A percentile compares a stretch with the other conserved stretches of the same genome.
These are phyloP conservation scores for Paracanthobrama guichenoti DNA, from an alignment of 2,113 vertebrate genomes.

Conservation along the genomic window DNA sequence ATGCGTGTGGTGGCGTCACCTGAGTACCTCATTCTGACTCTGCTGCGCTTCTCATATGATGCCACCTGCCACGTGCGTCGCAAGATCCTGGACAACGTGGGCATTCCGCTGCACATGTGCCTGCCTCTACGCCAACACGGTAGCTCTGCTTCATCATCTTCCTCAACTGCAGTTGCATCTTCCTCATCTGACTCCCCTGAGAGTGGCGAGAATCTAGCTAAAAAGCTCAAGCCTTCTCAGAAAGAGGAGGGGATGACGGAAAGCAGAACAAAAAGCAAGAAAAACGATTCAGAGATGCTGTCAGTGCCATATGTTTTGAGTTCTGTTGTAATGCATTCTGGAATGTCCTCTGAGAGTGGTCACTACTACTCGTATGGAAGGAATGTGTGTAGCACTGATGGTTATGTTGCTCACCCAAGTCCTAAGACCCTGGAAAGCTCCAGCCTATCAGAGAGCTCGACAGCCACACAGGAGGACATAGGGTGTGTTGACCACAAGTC, in stretches of 20 bases:
- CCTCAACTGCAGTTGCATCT: slow-evolving; percentile 46
- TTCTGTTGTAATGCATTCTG: slow-evolving; percentile 97
- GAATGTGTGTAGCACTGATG: slow-evolving; percentile 78
- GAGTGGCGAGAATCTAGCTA: slow-evolving; percentile 89
- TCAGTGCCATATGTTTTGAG: slow-evolving; percentile 84
- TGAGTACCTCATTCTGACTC: slow-evolving; percentile 96
- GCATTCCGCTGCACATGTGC: slow-evolving; percentile 84
- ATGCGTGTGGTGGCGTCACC: slow-evolving; percentile 91
- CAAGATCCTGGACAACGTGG: slow-evolving; percentile 95
- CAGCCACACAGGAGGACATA: slow-evolving; percentile 73
- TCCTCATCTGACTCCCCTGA: slow-evolving; percentile 80
- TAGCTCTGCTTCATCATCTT: slow-evolving; percentile 58
- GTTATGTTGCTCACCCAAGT: slow-evolving; percentile 60
- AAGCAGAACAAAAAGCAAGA: slow-evolving; percentile 61
- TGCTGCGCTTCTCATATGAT: slow-evolving; percentile 95
- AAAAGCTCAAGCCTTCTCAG: slow-evolving; percentile 93
- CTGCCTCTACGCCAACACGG: slow-evolving; percentile 79
- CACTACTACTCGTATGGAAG: slow-evolving; percentile 97
- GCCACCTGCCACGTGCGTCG: slow-evolving; percentile 91
- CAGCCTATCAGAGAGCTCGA: slow-evolving; percentile 56
- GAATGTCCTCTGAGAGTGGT: slow-evolving; percentile 96
- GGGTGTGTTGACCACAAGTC: slow-evolving; percentile 69
- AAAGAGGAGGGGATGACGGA: slow-evolving; percentile 57
- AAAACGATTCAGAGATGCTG: background rate
- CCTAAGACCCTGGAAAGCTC: slow-evolving; percentile 53